Evolutionary conservation across 2,888 invertebrate genomes (phyloP), one percentile per base, ranked within the genome.

Genomic region (Nephrotoma guestfalica): DNA sequence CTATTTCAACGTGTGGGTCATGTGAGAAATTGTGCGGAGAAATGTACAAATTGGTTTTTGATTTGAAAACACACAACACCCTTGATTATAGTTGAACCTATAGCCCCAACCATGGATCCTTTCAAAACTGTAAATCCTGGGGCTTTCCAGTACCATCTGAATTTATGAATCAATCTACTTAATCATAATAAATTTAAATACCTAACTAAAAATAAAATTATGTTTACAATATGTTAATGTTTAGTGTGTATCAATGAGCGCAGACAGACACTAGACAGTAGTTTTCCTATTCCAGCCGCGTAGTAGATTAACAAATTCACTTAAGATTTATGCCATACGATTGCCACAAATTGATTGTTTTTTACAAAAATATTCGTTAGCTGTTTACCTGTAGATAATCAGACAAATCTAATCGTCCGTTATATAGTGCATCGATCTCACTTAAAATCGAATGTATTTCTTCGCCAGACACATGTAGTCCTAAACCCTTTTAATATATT

Each of bases 331-430:
- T 71, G 71, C 71, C 71, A 71, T 71, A 30, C 11, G 30, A 71
- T 11, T 71, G 71, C 71, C 71, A 71, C 71, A 71, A 71, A 30
- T 71, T 71, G 71, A 51, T 30, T 71, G 6, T 71, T 30, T 71
- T 2, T 71, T 51, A 1, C 43, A 43, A 51, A 51, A 30, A 51
- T 51, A 15, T 30, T 30, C 30, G 30, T 30, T 13, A 13, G 30
- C 9, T 71, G 7, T 71, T 91, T 94, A 97, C 97, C 96, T 97
- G 97, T 87, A 98, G 93, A 92, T 96, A 98, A 92, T 97, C 97
- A 89, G 95, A 94, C 88, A 97, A 93, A 90, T 97, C 97, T 92
- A 98, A 92, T 92, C 96, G 96, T 87, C 97, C 97, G 91, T 97
- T 95, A 92, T 96, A 96, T 88, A 94, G 94, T 89, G 95, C 92